phyloP scores from a whole-genome alignment of 2,888 invertebrate species.

The Limnephilus marmoratus region DNA sequence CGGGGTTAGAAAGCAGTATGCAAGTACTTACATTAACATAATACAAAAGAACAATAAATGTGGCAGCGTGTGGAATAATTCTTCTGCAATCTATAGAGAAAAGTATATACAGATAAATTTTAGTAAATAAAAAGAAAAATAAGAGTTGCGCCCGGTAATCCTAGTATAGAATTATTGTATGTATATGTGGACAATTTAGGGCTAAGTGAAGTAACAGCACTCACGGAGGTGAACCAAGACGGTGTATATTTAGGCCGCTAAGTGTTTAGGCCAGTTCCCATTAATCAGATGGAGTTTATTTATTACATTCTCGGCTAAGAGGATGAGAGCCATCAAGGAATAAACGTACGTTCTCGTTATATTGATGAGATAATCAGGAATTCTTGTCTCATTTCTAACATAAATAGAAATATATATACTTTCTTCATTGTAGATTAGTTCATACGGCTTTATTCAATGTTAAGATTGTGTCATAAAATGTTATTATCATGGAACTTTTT shows the following conservation, averaged over 20 bases:
- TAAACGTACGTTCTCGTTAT: neutral
- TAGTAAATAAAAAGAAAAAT: too few relatives aligned
- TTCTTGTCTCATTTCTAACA: neutral
- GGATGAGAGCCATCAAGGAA: neutral
- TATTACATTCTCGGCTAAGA: neutral
- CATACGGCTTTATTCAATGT: too few relatives aligned
- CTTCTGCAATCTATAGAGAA: too few relatives aligned
- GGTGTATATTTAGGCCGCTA: neutral
- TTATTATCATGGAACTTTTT: too few relatives aligned
- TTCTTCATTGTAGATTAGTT: too few relatives aligned
- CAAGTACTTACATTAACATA: too few relatives aligned
- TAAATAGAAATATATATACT: neutral
- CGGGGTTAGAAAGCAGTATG: too few relatives aligned
- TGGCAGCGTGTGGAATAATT: too few relatives aligned
- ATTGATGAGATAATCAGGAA: neutral
- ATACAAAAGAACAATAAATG: too few relatives aligned
- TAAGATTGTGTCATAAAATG: too few relatives aligned
- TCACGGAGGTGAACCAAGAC: neutral
- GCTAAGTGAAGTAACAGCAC: neutral
- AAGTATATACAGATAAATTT: too few relatives aligned
- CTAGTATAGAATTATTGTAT: neutral
- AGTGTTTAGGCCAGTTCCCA: neutral
- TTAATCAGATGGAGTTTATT: neutral
- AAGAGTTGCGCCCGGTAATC: too few relatives aligned
- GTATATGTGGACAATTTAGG: neutral